Conservation (phyloP, 1,140 invertebrate species). For the Lepidurus couesii region DNA sequence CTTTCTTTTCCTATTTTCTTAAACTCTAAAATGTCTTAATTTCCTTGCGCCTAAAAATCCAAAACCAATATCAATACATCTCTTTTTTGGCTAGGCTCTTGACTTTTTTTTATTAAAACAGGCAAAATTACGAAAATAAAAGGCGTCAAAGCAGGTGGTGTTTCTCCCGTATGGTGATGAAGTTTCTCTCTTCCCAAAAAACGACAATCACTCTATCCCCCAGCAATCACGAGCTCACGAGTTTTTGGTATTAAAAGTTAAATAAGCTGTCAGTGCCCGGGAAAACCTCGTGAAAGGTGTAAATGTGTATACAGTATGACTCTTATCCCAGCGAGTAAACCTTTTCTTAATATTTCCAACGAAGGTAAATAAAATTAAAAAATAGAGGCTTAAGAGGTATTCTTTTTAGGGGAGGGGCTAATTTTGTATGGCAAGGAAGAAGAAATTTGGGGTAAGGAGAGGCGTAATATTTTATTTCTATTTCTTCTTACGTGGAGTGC, state of each 20-base stretch:
- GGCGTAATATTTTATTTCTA: background rate
- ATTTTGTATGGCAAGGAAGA: too few species aligned
- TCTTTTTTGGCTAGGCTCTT: background rate
- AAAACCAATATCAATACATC: background rate
- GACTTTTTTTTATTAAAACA: background rate
- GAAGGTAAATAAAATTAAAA: too few species aligned
- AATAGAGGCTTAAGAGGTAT: too few species aligned
- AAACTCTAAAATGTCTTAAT: background rate
- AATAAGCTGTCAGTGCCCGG: background rate
- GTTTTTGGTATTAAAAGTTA: background rate
- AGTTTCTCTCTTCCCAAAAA: background rate
- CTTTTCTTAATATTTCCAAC: too few species aligned
- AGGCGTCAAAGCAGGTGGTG: background rate
- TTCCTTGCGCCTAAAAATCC: background rate
- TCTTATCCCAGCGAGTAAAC: too few species aligned
- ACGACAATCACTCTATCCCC: background rate
- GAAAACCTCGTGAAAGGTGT: background rate
- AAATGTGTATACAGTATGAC: too few species aligned
- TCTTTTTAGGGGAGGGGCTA: too few species aligned
- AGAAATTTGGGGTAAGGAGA: background rate
- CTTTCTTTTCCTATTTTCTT: background rate
- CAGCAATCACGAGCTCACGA: too few species aligned
- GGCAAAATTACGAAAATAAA: background rate
- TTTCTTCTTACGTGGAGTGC: background rate
- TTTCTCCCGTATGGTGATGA: conserved; percentile 8